Evolutionary conservation across 2,888 invertebrate species (phyloP).

Genomic region (Gryllus longicercus): DNA sequence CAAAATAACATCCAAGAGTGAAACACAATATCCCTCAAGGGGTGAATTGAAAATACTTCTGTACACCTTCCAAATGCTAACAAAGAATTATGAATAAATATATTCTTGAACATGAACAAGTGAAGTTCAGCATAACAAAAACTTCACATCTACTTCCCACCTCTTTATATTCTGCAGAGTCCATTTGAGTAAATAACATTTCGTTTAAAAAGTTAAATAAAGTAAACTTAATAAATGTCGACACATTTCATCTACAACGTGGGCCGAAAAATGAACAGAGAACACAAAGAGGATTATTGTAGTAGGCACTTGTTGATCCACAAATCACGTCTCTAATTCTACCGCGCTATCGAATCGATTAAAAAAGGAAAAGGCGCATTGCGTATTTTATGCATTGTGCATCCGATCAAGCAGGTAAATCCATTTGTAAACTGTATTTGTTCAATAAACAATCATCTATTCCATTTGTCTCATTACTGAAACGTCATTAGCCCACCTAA

Average conservation of each 20-base stretch:
- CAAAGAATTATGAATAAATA: too few relatives aligned
- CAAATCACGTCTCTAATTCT: slow-evolving; percentile 17
- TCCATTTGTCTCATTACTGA: too few relatives aligned
- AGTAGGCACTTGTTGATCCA: slow-evolving; percentile 8
- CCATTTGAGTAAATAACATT: neutral
- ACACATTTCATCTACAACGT: neutral
- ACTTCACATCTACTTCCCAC: neutral
- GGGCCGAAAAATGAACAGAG: too few relatives aligned
- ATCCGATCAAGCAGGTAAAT: neutral
- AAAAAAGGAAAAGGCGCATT: slow-evolving; percentile 17
- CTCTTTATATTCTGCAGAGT: neutral
- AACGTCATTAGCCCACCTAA: too few relatives aligned
- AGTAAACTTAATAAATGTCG: neutral
- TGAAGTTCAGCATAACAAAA: neutral
- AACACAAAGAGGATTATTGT: neutral
- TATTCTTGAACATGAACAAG: too few relatives aligned
- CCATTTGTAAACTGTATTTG: too few relatives aligned
- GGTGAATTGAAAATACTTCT: too few relatives aligned
- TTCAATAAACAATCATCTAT: too few relatives aligned
- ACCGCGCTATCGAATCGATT: neutral
- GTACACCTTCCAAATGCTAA: too few relatives aligned
- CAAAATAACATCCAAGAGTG: neutral
- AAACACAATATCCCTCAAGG: too few relatives aligned
- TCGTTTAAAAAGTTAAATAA: neutral
- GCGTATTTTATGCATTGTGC: neutral